phyloP scores from a whole-genome alignment of 2,797 vertebrate species.

The Synanceia verrucosa region DNA sequence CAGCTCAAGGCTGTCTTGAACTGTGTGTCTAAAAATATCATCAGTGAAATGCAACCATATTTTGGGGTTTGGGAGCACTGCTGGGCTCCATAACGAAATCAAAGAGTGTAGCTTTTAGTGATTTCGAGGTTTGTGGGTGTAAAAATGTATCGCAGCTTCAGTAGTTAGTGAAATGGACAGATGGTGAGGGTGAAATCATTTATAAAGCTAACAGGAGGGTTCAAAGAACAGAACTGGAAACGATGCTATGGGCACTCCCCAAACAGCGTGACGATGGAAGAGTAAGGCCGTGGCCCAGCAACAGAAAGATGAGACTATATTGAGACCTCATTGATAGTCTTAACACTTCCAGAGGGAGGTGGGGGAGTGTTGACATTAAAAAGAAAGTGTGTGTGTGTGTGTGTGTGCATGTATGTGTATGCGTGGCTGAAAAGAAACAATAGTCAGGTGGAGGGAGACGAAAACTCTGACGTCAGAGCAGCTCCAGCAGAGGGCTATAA shows the following conservation, averaged over 20 bases:
- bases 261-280: constrained; percentile 17
- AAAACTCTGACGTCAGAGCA: constrained; percentile 51
- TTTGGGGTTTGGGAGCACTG: not conserved
- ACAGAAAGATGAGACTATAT: constrained; percentile 51
- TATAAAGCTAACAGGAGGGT: constrained; percentile 20
- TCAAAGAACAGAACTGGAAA: constrained; percentile 25
- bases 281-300: constrained; percentile 39
- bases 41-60: not conserved
- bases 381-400: constrained; percentile 7
- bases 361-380: constrained; percentile 25
- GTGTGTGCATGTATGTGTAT: not conserved
- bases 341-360: constrained; percentile 46
- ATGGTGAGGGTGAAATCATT: constrained; percentile 47
- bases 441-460: constrained; percentile 40
- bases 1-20: not conserved
- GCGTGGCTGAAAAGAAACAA: constrained; percentile 16
- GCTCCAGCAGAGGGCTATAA: constrained; percentile 55
- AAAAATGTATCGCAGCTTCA: not conserved
- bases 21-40: not conserved
- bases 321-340: constrained; percentile 38
- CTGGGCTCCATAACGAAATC: not conserved
- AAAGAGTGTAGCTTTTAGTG: not conserved
- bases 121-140: not conserved
- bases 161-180: constrained; percentile 26
- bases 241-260: constrained; percentile 1